These are phyloP conservation scores for Maconellicoccus hirsutus DNA, from an alignment of 1,140 invertebrate species.

Conservation along the genomic window DNA sequence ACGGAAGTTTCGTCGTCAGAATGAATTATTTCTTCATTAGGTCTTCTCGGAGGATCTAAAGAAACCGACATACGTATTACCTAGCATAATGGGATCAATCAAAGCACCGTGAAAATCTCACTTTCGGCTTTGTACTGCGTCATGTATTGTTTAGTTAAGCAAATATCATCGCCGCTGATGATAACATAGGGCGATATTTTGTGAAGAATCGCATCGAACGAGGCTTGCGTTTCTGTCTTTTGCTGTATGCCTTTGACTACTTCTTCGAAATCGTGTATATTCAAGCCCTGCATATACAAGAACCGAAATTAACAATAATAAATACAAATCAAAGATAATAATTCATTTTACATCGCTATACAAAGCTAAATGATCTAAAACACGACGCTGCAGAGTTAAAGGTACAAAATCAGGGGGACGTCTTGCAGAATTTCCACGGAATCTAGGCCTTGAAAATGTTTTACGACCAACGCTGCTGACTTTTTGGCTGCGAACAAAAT, in stretches of 20 bases:
- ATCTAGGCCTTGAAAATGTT: too few relatives aligned
- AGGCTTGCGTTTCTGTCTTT: background rate
- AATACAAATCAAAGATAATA: background rate
- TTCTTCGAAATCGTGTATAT: background rate
- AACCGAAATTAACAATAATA: background rate
- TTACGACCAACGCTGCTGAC: background rate
- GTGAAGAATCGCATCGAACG: background rate
- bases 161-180: too few relatives aligned
- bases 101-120: too few relatives aligned
- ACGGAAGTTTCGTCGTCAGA: background rate
- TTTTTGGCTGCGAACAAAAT: background rate
- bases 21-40: background rate
- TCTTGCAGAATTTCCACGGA: background rate
- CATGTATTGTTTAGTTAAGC: too few relatives aligned
- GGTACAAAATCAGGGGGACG: background rate
- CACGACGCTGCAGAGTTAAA: background rate
- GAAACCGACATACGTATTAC: too few relatives aligned
- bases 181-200: background rate
- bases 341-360: background rate
- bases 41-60: background rate
- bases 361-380: background rate
- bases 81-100: too few relatives aligned
- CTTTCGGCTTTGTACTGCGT: too few relatives aligned
- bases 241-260: background rate
- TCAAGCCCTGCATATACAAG: background rate